phyloP scores from a whole-genome alignment of 2,113 vertebrate genomes.

The Varanus komodoensis region DNA sequence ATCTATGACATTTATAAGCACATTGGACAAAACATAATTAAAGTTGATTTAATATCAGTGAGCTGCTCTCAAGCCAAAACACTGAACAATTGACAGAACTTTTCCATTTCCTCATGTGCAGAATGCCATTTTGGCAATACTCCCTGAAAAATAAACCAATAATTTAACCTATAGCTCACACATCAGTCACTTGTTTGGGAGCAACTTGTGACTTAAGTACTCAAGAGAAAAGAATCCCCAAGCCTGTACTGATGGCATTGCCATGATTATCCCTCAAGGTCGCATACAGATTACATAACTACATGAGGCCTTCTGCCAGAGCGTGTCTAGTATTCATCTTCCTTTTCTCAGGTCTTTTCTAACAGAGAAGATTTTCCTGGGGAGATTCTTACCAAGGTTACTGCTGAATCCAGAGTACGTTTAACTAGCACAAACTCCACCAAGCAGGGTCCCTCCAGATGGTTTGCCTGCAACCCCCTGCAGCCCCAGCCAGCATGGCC shows the following conservation, averaged over 20 bases:
- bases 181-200: not conserved
- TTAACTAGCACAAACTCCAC: not conserved
- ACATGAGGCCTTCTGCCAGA: not conserved
- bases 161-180: not conserved
- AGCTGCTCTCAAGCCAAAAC: not conserved
- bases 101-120: not conserved
- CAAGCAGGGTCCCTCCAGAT: not conserved
- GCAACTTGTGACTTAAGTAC: not conserved
- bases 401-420: not conserved
- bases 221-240: not conserved
- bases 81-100: not conserved
- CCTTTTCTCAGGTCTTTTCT: not conserved
- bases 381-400: not conserved
- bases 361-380: not conserved
- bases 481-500: not conserved
- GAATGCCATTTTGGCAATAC: not conserved
- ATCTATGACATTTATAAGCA: not conserved
- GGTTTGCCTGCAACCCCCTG: not conserved
- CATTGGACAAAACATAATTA: not conserved
- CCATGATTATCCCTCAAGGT: not conserved
- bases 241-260: not conserved
- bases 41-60: not conserved
- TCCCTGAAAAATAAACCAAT: not conserved
- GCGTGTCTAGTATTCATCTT: not conserved
- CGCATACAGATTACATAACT: not conserved